These are phyloP conservation scores for Malurus melanocephalus DNA, from an alignment of 2,113 vertebrate genomes.

Conservation along the genomic window DNA sequence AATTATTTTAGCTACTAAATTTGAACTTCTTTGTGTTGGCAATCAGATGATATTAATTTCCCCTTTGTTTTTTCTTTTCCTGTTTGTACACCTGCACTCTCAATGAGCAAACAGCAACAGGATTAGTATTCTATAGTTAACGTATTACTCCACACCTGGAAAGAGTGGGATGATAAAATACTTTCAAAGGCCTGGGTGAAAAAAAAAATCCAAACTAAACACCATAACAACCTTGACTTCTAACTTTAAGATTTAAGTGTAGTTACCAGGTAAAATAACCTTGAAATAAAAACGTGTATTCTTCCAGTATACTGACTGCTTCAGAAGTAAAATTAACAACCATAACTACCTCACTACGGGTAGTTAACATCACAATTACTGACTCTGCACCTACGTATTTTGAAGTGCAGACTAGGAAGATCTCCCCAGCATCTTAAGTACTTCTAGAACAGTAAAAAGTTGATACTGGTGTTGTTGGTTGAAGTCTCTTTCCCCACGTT, in stretches of 20 bases:
- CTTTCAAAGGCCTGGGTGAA: neutral
- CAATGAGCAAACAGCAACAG: neutral
- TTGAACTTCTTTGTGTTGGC: constrained; percentile 9
- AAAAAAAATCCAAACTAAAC: neutral
- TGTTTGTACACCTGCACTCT: constrained; percentile 59
- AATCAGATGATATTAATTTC: constrained; percentile 36
- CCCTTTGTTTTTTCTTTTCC: constrained; percentile 40
- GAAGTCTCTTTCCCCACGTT: neutral
- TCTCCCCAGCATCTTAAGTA: neutral
- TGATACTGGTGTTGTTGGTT: constrained; percentile 25
- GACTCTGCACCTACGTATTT: neutral
- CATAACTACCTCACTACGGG: neutral
- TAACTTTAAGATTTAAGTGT: neutral
- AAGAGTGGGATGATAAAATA: neutral
- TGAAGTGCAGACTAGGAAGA: neutral
- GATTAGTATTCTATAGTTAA: neutral
- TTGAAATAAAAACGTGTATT: neutral
- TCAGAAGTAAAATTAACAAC: neutral
- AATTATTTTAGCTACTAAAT: constrained; percentile 51
- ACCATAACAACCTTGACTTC: neutral
- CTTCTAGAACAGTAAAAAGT: neutral
- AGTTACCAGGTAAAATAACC: neutral
- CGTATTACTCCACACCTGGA: neutral
- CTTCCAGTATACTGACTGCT: neutral
- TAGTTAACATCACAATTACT: neutral